Evolutionary conservation across 1,140 invertebrate genomes (phyloP).

Genomic region (Choristoneura fumiferana): DNA sequence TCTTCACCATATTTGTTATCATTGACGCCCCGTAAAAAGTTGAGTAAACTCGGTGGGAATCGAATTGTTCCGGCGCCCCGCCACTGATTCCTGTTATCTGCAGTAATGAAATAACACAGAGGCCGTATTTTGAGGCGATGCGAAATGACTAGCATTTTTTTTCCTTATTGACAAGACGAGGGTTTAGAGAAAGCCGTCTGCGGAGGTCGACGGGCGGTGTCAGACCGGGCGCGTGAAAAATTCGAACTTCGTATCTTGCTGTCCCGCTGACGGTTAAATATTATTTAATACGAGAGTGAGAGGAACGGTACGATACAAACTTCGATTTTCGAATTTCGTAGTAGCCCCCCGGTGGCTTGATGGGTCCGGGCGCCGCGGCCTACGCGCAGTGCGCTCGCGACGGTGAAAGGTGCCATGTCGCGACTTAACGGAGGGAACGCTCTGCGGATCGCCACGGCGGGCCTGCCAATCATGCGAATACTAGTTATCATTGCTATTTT

Average conservation of each 20-base stretch:
- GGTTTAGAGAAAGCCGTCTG: slow-evolving; percentile 58
- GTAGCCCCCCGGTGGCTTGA: slow-evolving; percentile 15
- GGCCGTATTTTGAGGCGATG: too few species aligned
- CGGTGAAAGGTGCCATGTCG: slow-evolving; percentile 70
- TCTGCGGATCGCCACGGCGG: slow-evolving; percentile 44
- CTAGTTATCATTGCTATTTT: slow-evolving; percentile 63
- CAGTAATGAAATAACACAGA: too few species aligned
- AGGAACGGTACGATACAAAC: too few species aligned
- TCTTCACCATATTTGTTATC: too few species aligned
- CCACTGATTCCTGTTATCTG: too few species aligned
- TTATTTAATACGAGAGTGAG: too few species aligned
- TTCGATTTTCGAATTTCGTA: too few species aligned
- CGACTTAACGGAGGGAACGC: slow-evolving; percentile 38
- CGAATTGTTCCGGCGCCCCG: too few species aligned
- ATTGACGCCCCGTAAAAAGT: too few species aligned
- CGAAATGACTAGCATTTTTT: background rate
- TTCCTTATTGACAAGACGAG: slow-evolving; percentile 10
- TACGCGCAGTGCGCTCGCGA: slow-evolving; percentile 57
- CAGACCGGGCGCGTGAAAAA: slow-evolving; percentile 28
- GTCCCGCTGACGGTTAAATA: too few species aligned
- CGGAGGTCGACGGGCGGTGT: slow-evolving; percentile 51
- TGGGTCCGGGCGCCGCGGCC: slow-evolving; percentile 21
- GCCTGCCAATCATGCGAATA: slow-evolving; percentile 45
- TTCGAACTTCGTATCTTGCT: background rate
- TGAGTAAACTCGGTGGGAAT: too few species aligned